Conservation (phyloP, 1,140 invertebrate species). For the Euwallacea fornicatus region DNA sequence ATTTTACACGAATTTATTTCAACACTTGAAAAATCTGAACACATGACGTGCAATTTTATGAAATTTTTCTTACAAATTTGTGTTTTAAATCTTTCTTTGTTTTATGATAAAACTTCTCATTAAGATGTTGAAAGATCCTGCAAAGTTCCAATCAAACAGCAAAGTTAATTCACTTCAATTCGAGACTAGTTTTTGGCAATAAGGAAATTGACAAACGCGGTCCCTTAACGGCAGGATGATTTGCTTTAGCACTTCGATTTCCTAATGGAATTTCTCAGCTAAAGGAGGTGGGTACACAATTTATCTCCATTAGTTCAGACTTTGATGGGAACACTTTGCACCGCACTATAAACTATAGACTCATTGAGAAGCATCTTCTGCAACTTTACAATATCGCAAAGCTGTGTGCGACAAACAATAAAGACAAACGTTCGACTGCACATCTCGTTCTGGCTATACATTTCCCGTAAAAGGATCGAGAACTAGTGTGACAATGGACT, state of each 20-base stretch:
- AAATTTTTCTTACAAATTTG: neutral
- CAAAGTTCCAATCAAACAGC: no score
- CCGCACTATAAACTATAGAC: no score
- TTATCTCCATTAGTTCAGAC: no score
- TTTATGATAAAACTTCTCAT: neutral
- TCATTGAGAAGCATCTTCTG: no score
- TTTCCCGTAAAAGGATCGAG: no score
- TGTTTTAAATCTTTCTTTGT: neutral
- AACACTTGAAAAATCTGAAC: slow-evolving; percentile 22
- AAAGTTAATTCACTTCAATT: neutral
- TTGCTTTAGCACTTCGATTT: slow-evolving; percentile 11
- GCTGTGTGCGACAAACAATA: no score
- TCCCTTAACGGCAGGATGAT: neutral
- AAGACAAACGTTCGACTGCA: no score
- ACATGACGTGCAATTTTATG: neutral
- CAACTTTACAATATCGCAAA: no score
- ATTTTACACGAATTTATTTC: slow-evolving; percentile 33
- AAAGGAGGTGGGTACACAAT: no score
- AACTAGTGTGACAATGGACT: no score
- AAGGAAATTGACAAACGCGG: slow-evolving; percentile 8
- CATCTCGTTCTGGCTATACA: no score
- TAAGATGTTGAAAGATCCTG: neutral
- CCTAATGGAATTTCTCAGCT: neutral
- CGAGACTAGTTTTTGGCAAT: neutral
- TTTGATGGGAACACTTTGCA: no score